Evolutionary conservation across 2,113 vertebrate species (phyloP).

Genomic region (Mormyrus lacerda): DNA sequence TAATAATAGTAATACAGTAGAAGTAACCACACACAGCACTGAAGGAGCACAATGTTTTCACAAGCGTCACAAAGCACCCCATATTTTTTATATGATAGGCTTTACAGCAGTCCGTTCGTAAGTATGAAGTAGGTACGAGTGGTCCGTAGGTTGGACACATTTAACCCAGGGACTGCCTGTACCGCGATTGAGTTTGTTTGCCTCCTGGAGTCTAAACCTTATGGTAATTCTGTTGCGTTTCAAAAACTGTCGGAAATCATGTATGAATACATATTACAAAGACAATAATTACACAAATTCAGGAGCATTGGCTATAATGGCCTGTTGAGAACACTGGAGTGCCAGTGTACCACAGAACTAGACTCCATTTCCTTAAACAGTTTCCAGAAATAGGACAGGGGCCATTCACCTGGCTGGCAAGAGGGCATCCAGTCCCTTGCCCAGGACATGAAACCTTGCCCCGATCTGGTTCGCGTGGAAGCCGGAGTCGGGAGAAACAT

Average conservation of each 20-base stretch:
- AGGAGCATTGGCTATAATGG: not conserved
- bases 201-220: not conserved
- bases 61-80: too few relatives aligned
- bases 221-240: not conserved
- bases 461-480: not conserved
- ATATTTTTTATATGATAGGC: too few relatives aligned
- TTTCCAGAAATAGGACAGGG: not conserved
- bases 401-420: not conserved
- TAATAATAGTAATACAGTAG: too few relatives aligned
- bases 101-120: too few relatives aligned
- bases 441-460: not conserved
- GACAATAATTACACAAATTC: not conserved
- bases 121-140: too few relatives aligned
- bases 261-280: not conserved
- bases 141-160: too few relatives aligned
- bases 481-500: not conserved
- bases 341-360: not conserved
- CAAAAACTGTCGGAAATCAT: not conserved
- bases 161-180: too few relatives aligned
- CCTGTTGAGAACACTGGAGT: not conserved
- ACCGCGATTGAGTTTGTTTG: not conserved
- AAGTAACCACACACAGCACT: too few relatives aligned
- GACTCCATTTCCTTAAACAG: not conserved
- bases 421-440: not conserved
- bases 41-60: too few relatives aligned